These are phyloP conservation scores for Amphibalanus amphitrite DNA, from an alignment of 1,140 invertebrate species.

Conservation along the genomic window DNA sequence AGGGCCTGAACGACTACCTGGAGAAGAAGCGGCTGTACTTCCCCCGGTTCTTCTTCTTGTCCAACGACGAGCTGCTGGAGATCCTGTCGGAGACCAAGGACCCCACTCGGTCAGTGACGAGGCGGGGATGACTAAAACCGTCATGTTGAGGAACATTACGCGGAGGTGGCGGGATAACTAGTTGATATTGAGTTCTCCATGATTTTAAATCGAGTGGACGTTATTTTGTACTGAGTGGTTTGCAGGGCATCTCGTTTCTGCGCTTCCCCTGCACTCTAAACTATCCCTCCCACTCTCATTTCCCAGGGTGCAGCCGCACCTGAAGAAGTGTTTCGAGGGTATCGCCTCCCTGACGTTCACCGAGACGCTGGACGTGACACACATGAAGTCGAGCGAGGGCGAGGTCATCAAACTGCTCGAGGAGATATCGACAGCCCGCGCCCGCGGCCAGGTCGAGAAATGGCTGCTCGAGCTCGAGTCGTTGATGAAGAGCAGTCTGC, in stretches of 20 bases:
- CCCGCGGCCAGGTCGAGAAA: constrained; percentile 91
- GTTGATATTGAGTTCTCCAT: no score
- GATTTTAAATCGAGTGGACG: no score
- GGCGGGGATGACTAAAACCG: no score
- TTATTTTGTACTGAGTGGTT: no score
- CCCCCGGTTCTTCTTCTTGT: constrained; percentile 91
- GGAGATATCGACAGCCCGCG: constrained; percentile 64
- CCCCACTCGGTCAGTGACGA: constrained; percentile 39
- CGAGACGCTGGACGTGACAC: constrained; percentile 60
- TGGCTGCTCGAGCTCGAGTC: constrained; percentile 81
- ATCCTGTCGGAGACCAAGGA: constrained; percentile 94
- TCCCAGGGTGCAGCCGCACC: constrained; percentile 79
- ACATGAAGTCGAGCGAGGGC: constrained; percentile 75
- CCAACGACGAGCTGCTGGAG: constrained; percentile 89
- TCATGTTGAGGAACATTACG: no score
- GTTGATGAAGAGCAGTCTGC: constrained; percentile 78
- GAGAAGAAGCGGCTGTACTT: constrained; percentile 91
- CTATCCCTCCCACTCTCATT: no score
- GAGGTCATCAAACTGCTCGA: constrained; percentile 62
- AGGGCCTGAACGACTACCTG: constrained; percentile 82
- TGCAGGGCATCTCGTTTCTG: no score
- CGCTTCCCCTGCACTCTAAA: no score
- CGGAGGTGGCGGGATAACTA: no score
- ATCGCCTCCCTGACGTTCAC: constrained; percentile 75
- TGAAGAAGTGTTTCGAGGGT: constrained; percentile 93